phyloP scores from a whole-genome alignment of 2,113 vertebrate species.

The Mohoua ochrocephala region DNA sequence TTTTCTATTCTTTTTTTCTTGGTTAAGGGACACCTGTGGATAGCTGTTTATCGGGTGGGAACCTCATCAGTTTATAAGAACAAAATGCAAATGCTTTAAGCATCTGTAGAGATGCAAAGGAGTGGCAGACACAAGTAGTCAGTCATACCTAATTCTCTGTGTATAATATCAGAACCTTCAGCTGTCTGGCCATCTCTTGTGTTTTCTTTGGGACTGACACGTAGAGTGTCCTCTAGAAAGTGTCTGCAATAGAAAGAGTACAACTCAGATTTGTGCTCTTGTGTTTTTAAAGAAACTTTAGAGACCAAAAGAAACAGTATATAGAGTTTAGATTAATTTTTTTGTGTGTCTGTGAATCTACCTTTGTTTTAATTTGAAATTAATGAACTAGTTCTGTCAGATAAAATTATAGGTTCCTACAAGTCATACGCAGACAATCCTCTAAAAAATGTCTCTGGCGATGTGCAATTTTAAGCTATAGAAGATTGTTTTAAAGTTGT shows the following conservation, averaged over 20 bases:
- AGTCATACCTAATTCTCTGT: not conserved
- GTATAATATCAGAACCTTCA: not conserved
- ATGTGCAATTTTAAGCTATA: not conserved
- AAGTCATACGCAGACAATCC: not conserved
- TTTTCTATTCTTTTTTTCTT: not conserved
- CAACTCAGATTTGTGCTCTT: not conserved
- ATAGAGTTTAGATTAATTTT: not conserved
- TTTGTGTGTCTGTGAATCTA: not conserved
- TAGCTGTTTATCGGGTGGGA: not conserved
- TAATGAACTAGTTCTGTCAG: constrained; percentile 10
- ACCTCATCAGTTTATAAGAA: accelerated
- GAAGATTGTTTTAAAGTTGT: not conserved
- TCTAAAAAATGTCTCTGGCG: not conserved
- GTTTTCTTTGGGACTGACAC: not conserved
- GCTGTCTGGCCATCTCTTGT: not conserved
- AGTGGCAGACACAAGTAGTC: not conserved
- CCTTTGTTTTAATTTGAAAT: constrained; percentile 15
- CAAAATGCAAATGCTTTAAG: not conserved
- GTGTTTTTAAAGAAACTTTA: not conserved
- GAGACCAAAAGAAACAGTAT: not conserved
- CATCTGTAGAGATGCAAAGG: not conserved
- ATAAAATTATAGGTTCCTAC: not conserved
- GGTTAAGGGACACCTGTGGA: not conserved
- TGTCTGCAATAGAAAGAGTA: not conserved
- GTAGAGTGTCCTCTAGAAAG: not conserved